These are phyloP conservation scores for Cochlearius cochlearius DNA, from an alignment of 2,113 vertebrate species.

Conservation along the genomic window DNA sequence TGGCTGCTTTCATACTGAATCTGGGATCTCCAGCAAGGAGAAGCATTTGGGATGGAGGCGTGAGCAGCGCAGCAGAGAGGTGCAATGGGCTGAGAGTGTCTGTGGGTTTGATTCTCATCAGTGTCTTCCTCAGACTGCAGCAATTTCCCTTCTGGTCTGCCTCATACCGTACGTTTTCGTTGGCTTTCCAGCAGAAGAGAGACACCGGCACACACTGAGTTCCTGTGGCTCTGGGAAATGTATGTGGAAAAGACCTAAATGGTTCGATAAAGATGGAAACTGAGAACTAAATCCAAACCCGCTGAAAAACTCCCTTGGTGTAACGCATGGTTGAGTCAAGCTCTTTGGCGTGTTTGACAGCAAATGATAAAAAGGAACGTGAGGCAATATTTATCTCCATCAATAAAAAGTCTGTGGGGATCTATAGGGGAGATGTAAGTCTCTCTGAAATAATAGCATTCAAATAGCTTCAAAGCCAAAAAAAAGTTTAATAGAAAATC, in stretches of 20 bases:
- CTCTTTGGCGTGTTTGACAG: background rate
- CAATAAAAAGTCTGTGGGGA: background rate
- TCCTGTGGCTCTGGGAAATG: background rate
- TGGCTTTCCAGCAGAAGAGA: background rate
- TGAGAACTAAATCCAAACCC: background rate
- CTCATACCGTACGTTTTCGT: background rate
- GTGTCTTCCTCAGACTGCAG: background rate
- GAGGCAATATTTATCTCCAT: background rate
- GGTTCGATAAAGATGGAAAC: background rate
- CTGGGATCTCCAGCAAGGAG: background rate
- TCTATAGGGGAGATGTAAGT: background rate
- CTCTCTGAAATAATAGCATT: background rate
- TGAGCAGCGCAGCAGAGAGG: background rate
- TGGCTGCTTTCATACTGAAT: background rate
- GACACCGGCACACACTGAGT: accelerated
- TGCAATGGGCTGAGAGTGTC: background rate
- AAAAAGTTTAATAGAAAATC: background rate
- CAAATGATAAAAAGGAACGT: background rate
- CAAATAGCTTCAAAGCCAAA: background rate
- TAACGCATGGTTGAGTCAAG: background rate
- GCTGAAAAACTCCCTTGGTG: background rate
- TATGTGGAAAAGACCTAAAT: background rate
- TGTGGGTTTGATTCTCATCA: background rate
- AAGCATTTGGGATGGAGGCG: background rate
- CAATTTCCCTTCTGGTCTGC: background rate